Percentiles rank a stretch among this genome's conserved stretches.
Evolutionary conservation across 2,888 invertebrate species (phyloP).

Genomic region (Crepidodera aurea): DNA sequence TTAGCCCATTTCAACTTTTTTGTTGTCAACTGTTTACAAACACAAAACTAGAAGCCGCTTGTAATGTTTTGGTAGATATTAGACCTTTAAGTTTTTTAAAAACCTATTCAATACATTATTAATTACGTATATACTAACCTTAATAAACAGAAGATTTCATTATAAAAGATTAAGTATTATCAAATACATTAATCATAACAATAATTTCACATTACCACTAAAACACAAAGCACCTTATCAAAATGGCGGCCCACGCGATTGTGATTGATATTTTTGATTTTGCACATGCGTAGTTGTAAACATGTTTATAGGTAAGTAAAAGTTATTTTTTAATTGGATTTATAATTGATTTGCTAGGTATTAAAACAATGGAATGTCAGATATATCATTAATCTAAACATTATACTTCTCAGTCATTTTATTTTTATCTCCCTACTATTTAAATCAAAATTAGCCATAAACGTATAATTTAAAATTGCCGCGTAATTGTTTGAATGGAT

Average conservation of each 20-base stretch:
- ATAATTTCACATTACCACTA: conserved; percentile 44
- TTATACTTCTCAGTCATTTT: too few relatives aligned
- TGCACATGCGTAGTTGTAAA: conserved; percentile 46
- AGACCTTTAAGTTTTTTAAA: too few relatives aligned
- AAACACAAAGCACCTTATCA: conserved; percentile 56
- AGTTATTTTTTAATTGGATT: not conserved
- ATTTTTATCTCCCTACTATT: too few relatives aligned
- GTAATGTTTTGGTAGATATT: conserved; percentile 32
- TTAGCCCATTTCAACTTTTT: conserved; percentile 27
- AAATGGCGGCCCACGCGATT: conserved; percentile 62
- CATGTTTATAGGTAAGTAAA: conserved; percentile 34
- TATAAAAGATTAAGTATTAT: conserved; percentile 29
- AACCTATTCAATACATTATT: conserved; percentile 8
- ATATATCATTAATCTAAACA: too few relatives aligned
- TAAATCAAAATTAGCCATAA: too few relatives aligned
- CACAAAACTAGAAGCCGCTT: conserved; percentile 44
- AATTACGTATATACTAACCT: conserved; percentile 39
- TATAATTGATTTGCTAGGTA: too few relatives aligned
- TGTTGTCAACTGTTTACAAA: conserved; percentile 45
- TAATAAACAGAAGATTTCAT: conserved; percentile 29
- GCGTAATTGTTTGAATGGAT: not conserved
- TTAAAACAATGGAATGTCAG: too few relatives aligned
- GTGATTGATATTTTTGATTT: conserved; percentile 50
- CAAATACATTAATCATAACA: conserved; percentile 35
- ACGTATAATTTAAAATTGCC: conserved; percentile 6